A percentile compares a stretch with the other conserved stretches of the same genome.
These are phyloP conservation scores for Lytechinus variegatus DNA, from an alignment of 35 echinoderm and acorn worm species.

Conservation along the genomic window DNA sequence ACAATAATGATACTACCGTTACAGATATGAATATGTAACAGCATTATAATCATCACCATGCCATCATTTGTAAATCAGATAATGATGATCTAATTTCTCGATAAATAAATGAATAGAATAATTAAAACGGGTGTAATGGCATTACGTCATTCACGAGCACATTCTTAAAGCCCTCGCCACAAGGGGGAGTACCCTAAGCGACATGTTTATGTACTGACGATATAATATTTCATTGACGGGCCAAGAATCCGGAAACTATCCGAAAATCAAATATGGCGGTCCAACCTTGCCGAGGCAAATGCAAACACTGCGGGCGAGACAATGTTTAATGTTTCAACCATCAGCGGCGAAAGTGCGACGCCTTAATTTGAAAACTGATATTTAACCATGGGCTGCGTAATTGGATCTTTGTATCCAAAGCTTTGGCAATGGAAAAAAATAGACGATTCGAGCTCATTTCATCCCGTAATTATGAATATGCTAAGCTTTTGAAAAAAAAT, in stretches of 20 bases:
- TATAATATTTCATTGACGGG: neutral
- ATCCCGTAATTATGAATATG: neutral
- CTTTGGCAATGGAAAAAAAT: neutral
- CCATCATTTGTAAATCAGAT: too few relatives aligned
- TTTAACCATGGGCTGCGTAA: conserved; percentile 15
- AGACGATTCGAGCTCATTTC: neutral
- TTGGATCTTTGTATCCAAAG: conserved; percentile 1
- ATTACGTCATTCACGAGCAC: neutral
- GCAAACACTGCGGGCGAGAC: conserved; percentile 12
- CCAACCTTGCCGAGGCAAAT: neutral
- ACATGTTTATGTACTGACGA: neutral
- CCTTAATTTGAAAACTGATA: conserved; percentile 23
- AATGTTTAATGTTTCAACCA: conserved; percentile 30
- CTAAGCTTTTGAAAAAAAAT: neutral
- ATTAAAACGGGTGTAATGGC: neutral
- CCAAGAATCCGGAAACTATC: conserved; percentile 20
- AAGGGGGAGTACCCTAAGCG: neutral
- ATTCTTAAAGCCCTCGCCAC: neutral
- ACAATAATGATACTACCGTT: too few relatives aligned
- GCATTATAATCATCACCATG: too few relatives aligned
- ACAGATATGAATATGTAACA: too few relatives aligned
- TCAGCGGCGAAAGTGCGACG: neutral
- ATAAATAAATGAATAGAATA: neutral
- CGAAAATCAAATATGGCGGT: neutral
- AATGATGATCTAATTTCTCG: too few relatives aligned